These are phyloP conservation scores for Xiphorhynchus erythropygius DNA, from an alignment of 2,797 vertebrate species.

Conservation along the genomic window DNA sequence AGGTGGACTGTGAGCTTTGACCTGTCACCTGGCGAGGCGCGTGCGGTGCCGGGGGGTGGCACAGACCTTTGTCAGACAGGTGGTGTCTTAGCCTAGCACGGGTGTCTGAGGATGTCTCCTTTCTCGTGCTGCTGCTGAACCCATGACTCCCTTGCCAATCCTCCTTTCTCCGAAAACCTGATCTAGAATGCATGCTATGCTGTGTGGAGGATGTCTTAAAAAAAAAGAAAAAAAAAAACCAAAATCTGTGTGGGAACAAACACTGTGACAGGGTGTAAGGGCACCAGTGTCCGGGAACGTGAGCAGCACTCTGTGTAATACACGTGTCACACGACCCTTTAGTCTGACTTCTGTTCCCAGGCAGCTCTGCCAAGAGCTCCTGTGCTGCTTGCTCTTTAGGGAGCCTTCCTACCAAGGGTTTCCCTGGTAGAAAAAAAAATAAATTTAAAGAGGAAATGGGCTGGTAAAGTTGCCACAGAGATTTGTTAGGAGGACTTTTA, in stretches of 20 bases:
- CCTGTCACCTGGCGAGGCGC: not conserved
- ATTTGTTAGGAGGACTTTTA: not conserved
- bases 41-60: not conserved
- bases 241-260: accelerated
- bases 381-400: accelerated
- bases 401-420: not conserved
- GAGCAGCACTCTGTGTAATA: not conserved
- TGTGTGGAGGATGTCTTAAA: not conserved
- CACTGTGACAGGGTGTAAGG: not conserved
- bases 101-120: not conserved
- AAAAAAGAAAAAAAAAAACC: not conserved
- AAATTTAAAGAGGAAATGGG: not conserved
- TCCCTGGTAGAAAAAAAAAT: not conserved
- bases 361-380: not conserved
- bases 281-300: not conserved
- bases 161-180: not conserved
- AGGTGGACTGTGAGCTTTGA: slow-evolving; percentile 19
- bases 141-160: not conserved
- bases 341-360: not conserved
- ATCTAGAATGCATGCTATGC: accelerated
- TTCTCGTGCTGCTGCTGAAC: not conserved
- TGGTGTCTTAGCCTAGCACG: not conserved
- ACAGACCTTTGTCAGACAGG: not conserved
- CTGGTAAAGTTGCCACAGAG: not conserved
- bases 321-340: not conserved